Evolutionary conservation across 2,113 vertebrate genomes (phyloP).

Genomic region (Leiothrix lutea): DNA sequence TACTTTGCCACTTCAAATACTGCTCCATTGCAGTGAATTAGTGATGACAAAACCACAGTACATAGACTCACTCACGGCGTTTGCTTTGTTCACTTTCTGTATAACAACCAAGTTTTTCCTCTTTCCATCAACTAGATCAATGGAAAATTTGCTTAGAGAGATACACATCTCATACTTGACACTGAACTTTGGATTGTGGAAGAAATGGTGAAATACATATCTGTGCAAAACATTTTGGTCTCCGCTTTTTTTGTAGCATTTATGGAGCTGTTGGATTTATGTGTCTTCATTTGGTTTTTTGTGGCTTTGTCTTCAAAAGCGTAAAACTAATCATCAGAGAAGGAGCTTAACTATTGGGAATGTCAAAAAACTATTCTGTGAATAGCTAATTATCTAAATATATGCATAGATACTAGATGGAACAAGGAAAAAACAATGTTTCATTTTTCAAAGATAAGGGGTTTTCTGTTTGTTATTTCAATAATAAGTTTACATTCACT

Average conservation of each 20-base stretch:
- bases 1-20: background rate
- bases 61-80: background rate
- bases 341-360: background rate
- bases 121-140: background rate
- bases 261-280: conserved; percentile 39
- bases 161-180: background rate
- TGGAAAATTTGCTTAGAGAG: background rate
- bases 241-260: conserved; percentile 22
- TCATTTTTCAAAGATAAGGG: conserved; percentile 68
- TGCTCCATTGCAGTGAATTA: background rate
- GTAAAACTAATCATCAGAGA: conserved; percentile 39
- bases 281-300: conserved; percentile 28
- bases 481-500: conserved; percentile 75
- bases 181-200: conserved; percentile 56
- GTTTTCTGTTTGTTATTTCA: conserved; percentile 71
- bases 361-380: background rate
- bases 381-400: conserved; percentile 56
- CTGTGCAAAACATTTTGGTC: background rate
- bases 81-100: background rate
- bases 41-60: background rate
- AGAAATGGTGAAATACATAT: conserved; percentile 45
- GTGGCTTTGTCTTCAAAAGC: conserved; percentile 15
- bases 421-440: background rate
- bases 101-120: background rate
- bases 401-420: conserved; percentile 63